A percentile compares a stretch with the other conserved stretches of the same genome.
Conservation (phyloP, 2,888 invertebrate genomes). For the Cybosia mesomella region DNA sequence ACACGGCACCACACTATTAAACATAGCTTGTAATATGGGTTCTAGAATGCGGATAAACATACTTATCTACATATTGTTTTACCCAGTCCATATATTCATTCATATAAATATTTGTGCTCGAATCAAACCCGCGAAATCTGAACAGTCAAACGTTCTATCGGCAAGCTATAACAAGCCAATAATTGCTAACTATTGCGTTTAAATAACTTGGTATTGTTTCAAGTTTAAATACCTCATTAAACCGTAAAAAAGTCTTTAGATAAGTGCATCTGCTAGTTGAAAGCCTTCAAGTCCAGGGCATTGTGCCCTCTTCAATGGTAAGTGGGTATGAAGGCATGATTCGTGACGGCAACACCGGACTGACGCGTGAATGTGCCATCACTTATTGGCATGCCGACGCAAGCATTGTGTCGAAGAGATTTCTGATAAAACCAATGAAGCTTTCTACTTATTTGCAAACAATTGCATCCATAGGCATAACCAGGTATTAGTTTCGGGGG, state of each 20-base stretch:
- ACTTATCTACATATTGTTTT: no score
- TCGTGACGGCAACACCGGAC: constrained; percentile 27
- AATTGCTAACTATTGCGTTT: not conserved
- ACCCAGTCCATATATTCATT: no score
- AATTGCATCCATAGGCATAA: not conserved
- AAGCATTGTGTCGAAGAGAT: constrained; percentile 17
- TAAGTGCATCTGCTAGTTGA: constrained; percentile 6
- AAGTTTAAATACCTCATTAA: constrained; percentile 16
- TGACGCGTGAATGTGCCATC: constrained; percentile 45
- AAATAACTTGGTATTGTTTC: not conserved
- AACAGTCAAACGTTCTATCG: not conserved
- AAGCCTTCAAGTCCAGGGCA: constrained; percentile 28
- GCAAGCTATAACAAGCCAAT: not conserved
- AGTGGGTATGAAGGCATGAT: constrained; percentile 40
- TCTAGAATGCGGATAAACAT: no score
- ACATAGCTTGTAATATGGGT: no score
- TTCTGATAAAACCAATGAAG: not conserved
- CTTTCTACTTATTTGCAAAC: not conserved
- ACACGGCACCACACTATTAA: no score
- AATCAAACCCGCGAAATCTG: not conserved
- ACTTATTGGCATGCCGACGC: constrained; percentile 17
- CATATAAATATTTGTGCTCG: not conserved
- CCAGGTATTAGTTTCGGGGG: no score
- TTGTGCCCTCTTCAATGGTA: constrained; percentile 48
- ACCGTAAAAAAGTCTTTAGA: constrained; percentile 9